Percentiles rank a stretch among this genome's conserved stretches.
These are phyloP conservation scores for Glomeris marginata DNA, from an alignment of 2,888 invertebrate genomes.

Conservation along the genomic window DNA sequence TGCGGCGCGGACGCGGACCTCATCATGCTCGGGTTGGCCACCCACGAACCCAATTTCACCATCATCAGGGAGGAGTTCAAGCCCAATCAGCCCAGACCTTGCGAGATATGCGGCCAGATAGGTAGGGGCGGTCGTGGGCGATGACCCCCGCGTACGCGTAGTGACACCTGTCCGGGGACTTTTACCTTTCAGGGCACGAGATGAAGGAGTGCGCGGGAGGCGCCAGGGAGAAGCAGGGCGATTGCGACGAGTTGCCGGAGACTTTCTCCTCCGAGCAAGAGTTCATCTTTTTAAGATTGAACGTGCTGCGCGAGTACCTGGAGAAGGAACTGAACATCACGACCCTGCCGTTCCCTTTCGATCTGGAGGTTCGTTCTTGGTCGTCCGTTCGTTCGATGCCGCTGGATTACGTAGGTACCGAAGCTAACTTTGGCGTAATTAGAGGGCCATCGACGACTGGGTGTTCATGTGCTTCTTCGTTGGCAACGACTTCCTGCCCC, in stretches of 20 bases:
- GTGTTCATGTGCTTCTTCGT: slow-evolving; percentile 98
- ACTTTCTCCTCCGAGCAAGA: slow-evolving; percentile 52
- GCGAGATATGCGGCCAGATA: slow-evolving; percentile 74
- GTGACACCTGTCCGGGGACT: not conserved
- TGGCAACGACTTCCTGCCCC: slow-evolving; percentile 97
- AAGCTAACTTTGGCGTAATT: too few relatives aligned
- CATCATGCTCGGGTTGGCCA: slow-evolving; percentile 95
- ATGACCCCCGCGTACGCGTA: too few relatives aligned
- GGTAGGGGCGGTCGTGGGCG: slow-evolving; percentile 30
- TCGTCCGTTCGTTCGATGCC: not conserved
- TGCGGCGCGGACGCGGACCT: slow-evolving; percentile 98
- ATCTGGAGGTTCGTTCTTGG: slow-evolving; percentile 51
- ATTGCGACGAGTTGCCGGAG: slow-evolving; percentile 38
- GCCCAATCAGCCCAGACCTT: slow-evolving; percentile 88
- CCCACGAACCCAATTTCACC: slow-evolving; percentile 97
- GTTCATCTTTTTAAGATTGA: slow-evolving; percentile 86
- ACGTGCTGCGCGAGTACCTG: slow-evolving; percentile 83
- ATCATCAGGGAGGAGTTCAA: slow-evolving; percentile 98
- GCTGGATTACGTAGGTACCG: too few relatives aligned
- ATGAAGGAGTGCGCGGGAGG: slow-evolving; percentile 81
- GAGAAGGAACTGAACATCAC: slow-evolving; percentile 79
- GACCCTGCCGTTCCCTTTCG: slow-evolving; percentile 81
- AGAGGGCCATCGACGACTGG: slow-evolving; percentile 90
- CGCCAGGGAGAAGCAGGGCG: slow-evolving; percentile 41
- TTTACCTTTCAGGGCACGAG: slow-evolving; percentile 56